Percentiles rank a stretch among this genome's conserved stretches.
Conservation (phyloP, 1,140 invertebrate species). For the Drosophila repletoides region DNA sequence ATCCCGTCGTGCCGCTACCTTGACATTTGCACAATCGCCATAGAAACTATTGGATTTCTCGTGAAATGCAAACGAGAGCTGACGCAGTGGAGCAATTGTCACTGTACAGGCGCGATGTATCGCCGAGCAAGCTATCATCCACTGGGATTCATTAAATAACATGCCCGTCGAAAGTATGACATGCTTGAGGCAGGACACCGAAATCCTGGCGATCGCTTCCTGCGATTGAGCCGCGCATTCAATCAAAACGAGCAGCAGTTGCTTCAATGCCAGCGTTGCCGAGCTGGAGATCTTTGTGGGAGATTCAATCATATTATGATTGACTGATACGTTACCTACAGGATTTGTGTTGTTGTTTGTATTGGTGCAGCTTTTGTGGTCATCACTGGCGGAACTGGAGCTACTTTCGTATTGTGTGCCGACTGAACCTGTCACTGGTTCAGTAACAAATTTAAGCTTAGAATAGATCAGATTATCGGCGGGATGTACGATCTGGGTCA, state of each 20-base stretch:
- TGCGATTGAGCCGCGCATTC: conserved; percentile 95
- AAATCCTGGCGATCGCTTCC: conserved; percentile 93
- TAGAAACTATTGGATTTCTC: conserved; percentile 96
- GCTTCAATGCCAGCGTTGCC: conserved; percentile 91
- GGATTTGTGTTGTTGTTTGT: neutral
- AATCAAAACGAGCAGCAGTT: conserved; percentile 92
- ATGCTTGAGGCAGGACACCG: conserved; percentile 96
- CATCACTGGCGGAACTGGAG: conserved; percentile 64
- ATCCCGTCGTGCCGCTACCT: conserved; percentile 94
- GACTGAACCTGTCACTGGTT: conserved; percentile 35
- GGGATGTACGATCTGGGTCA: conserved; percentile 75
- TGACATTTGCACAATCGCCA: conserved; percentile 95
- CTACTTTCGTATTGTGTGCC: conserved; percentile 46
- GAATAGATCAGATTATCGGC: conserved; percentile 76
- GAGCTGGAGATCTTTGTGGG: conserved; percentile 82
- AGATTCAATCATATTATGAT: conserved; percentile 65
- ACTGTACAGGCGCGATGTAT: conserved; percentile 92
- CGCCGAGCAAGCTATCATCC: conserved; percentile 91
- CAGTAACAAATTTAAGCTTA: conserved; percentile 76
- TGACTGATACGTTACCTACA: conserved; percentile 6
- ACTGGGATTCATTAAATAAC: conserved; percentile 90
- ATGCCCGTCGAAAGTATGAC: conserved; percentile 92
- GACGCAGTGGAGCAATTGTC: conserved; percentile 91
- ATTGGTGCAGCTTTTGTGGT: conserved; percentile 21
- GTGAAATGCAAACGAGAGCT: conserved; percentile 93